These are phyloP conservation scores for Pipra filicauda DNA, from an alignment of 2,113 vertebrate species.

Conservation along the genomic window DNA sequence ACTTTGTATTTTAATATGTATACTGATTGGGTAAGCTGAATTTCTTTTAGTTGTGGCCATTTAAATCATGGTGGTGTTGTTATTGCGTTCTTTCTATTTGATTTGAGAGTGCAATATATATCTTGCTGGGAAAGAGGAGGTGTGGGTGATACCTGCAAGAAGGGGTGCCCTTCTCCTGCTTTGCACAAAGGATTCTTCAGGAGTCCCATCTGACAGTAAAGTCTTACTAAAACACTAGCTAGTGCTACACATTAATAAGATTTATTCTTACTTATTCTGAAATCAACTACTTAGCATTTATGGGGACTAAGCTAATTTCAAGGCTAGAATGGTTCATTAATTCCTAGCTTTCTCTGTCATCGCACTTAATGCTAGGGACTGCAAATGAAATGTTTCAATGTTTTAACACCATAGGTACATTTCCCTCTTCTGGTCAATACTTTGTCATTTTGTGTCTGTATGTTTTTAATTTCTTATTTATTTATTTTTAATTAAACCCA, in stretches of 20 bases:
- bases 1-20: background rate
- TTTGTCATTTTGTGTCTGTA: background rate
- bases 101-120: background rate
- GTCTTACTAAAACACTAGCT: background rate
- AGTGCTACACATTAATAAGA: background rate
- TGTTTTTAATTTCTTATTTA: background rate
- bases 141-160: background rate
- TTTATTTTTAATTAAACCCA: background rate
- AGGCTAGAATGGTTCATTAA: background rate
- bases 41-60: background rate
- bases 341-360: background rate
- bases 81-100: background rate
- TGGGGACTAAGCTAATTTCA: constrained; percentile 6
- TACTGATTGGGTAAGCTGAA: background rate
- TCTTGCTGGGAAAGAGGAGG: background rate
- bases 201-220: background rate
- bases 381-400: background rate
- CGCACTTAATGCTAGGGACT: background rate
- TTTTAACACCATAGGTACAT: background rate
- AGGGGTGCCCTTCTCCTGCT: background rate
- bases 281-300: background rate
- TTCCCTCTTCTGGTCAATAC: background rate
- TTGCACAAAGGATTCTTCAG: background rate
- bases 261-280: constrained; percentile 6
- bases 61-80: background rate